Percentiles rank a stretch among this genome's conserved stretches.
Evolutionary conservation across 2,797 vertebrate species (phyloP).

Genomic region (Premnoplex brunnescens): DNA sequence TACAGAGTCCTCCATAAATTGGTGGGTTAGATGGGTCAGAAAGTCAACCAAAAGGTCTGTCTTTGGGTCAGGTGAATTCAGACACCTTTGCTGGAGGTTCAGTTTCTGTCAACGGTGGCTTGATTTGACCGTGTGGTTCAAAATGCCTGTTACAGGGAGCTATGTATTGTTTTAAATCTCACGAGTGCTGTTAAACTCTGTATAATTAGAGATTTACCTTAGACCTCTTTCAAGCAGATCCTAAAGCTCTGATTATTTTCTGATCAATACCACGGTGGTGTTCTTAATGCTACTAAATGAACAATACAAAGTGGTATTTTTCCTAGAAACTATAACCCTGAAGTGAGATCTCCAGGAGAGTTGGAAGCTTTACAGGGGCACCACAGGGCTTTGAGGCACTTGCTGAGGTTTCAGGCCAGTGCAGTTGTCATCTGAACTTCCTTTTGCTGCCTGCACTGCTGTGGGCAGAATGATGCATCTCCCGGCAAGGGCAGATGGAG

Average conservation of each 20-base stretch:
- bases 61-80: not conserved
- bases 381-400: not conserved
- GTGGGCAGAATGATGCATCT: not conserved
- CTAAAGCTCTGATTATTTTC: not conserved
- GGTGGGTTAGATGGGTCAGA: not conserved
- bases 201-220: not conserved
- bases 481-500: not conserved
- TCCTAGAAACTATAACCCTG: not conserved
- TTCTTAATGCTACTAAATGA: not conserved
- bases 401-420: not conserved
- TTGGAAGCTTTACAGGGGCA: not conserved
- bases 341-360: not conserved
- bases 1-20: not conserved
- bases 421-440: not conserved
- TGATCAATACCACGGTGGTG: not conserved
- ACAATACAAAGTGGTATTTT: not conserved
- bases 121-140: not conserved
- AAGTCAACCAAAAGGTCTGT: not conserved
- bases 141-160: not conserved
- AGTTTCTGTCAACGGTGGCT: not conserved
- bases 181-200: not conserved
- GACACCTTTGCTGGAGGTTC: not conserved
- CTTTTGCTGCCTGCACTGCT: not conserved
- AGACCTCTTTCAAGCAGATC: not conserved
- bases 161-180: not conserved